These are phyloP conservation scores for Melanotaenia maccullochi DNA, from an alignment of 2,797 vertebrate genomes.

Conservation along the genomic window DNA sequence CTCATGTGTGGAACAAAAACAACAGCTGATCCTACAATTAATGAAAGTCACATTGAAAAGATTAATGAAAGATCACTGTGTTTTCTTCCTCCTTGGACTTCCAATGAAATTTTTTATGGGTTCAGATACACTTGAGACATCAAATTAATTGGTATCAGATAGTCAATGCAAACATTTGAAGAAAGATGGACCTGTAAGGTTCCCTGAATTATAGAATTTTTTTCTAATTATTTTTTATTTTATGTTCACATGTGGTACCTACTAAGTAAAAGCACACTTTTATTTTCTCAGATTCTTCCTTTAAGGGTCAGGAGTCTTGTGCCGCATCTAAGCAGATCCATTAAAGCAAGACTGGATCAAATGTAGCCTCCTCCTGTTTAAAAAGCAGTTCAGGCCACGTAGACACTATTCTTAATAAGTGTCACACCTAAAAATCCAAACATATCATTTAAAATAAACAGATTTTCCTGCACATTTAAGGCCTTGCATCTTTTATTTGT, in stretches of 20 bases:
- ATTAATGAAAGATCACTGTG: not conserved
- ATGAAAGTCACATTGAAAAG: conserved; percentile 51
- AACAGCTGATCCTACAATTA: conserved; percentile 24
- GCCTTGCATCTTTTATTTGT: not conserved
- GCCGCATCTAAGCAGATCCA: not conserved
- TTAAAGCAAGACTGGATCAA: too few relatives aligned
- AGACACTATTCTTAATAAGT: not conserved
- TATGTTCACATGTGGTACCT: too few relatives aligned
- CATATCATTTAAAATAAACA: not conserved
- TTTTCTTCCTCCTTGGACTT: not conserved
- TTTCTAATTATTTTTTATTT: not conserved
- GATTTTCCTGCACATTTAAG: not conserved
- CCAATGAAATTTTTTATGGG: too few relatives aligned
- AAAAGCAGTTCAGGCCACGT: not conserved
- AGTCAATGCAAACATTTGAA: too few relatives aligned
- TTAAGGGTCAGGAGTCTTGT: not conserved
- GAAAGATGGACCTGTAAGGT: too few relatives aligned
- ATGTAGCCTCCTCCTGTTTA: not conserved
- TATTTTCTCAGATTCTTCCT: too few relatives aligned
- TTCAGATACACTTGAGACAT: too few relatives aligned
- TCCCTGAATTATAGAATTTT: too few relatives aligned
- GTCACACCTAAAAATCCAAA: not conserved
- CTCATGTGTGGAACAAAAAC: conserved; percentile 22
- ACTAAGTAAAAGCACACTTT: too few relatives aligned
- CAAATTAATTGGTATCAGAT: too few relatives aligned